Percentiles rank a stretch among this genome's conserved stretches.
phyloP scores from a whole-genome alignment of 2,888 invertebrate species.

The Drosophila infuscata region DNA sequence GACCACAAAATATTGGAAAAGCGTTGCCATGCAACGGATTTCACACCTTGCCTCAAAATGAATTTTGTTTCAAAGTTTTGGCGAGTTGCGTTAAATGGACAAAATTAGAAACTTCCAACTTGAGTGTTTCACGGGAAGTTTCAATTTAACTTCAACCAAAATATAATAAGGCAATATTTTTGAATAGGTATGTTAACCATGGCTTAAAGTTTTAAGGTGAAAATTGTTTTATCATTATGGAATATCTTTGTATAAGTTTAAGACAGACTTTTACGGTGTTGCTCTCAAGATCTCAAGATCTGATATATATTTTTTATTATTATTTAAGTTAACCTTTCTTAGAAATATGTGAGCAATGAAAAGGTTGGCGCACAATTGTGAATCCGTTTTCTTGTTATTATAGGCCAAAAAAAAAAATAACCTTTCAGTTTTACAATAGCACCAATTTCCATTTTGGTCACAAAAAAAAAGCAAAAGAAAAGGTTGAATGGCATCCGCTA shows the following conservation, averaged over 20 bases:
- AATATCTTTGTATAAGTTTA: not conserved
- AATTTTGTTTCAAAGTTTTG: not conserved
- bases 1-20: slow-evolving; percentile 5
- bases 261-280: not conserved
- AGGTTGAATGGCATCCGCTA: slow-evolving; percentile 43
- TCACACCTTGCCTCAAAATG: slow-evolving; percentile 45
- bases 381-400: slow-evolving; percentile 1
- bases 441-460: slow-evolving; percentile 23
- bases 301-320: not conserved
- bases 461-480: not conserved
- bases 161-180: not conserved
- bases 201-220: not conserved
- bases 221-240: not conserved
- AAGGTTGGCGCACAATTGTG: slow-evolving; percentile 20
- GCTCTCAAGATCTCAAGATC: not conserved
- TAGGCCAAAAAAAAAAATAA: not conserved
- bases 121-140: not conserved
- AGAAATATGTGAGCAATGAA: slow-evolving; percentile 4
- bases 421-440: slow-evolving; percentile 41
- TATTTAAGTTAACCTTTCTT: slow-evolving; percentile 4
- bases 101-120: not conserved
- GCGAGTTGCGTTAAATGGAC: not conserved
- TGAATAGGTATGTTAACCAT: no score
- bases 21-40: slow-evolving; percentile 38
- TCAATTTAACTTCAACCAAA: not conserved